A percentile compares a stretch with the other conserved stretches of the same genome.
phyloP scores from a whole-genome alignment of 2,113 vertebrate species.

The Oryzias woworae region DNA sequence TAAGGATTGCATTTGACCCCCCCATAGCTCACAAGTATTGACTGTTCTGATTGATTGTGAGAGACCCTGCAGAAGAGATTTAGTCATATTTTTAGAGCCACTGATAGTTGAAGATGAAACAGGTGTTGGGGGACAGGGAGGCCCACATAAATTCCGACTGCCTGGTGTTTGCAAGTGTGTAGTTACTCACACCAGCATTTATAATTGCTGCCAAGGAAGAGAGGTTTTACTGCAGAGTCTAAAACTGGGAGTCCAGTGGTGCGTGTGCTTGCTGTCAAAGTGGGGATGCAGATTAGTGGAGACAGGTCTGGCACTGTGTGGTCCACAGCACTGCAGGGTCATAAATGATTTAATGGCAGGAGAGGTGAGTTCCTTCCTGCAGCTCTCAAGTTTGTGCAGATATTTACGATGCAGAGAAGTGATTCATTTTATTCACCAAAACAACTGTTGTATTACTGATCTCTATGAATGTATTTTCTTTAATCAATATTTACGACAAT shows the following conservation, averaged over 20 bases:
- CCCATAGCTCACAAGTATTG: slow-evolving; percentile 46
- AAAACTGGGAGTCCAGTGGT: slow-evolving; percentile 22
- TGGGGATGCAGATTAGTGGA: slow-evolving; percentile 51
- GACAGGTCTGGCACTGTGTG: slow-evolving; percentile 53
- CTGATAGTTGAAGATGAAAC: slow-evolving; percentile 6
- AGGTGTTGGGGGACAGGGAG: slow-evolving; percentile 16
- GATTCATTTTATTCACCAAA: slow-evolving; percentile 36
- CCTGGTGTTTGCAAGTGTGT: slow-evolving; percentile 33
- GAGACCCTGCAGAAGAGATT: slow-evolving; percentile 12
- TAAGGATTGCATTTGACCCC: slow-evolving; percentile 7
- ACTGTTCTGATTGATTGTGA: slow-evolving; percentile 22
- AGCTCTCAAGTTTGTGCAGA: slow-evolving; percentile 32
- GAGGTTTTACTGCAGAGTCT: slow-evolving; percentile 40
- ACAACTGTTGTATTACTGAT: slow-evolving; percentile 27
- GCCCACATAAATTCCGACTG: slow-evolving; percentile 27
- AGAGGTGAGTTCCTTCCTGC: slow-evolving; percentile 49
- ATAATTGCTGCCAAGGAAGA: slow-evolving; percentile 33
- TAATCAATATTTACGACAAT: slow-evolving; percentile 16
- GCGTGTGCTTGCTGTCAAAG: slow-evolving; percentile 35
- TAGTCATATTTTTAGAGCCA: slow-evolving; percentile 24
- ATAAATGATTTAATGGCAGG: slow-evolving; percentile 70
- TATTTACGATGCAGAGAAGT: slow-evolving; percentile 28
- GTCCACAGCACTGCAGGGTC: slow-evolving; percentile 60
- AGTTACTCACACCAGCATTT: slow-evolving; percentile 29
- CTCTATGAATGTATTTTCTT: slow-evolving; percentile 24